These are phyloP conservation scores for Apotomis betuletana DNA, from an alignment of 2,888 invertebrate genomes.

Conservation along the genomic window DNA sequence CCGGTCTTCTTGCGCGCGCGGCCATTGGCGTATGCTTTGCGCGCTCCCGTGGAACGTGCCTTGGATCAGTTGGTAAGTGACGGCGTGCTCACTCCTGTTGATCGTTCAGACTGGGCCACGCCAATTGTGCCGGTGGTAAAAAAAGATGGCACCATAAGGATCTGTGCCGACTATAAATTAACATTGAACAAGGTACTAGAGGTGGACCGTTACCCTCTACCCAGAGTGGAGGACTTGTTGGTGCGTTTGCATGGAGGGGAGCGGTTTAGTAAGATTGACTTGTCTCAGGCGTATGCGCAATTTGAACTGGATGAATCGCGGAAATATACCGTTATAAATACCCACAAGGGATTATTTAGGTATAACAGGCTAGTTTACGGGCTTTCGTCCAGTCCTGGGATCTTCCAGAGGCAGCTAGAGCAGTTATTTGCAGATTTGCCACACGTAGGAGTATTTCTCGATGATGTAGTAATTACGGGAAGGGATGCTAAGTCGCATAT, in stretches of 20 bases:
- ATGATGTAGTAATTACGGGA: background rate
- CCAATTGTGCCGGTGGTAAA: no score
- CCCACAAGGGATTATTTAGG: background rate
- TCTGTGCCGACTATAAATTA: background rate
- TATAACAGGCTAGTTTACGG: background rate
- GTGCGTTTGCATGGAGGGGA: background rate
- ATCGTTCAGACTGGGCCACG: no score
- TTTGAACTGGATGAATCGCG: background rate
- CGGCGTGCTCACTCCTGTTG: no score
- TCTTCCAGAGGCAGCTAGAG: background rate
- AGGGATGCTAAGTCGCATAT: background rate
- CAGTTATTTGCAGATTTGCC: background rate
- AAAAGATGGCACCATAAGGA: background rate
- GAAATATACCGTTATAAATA: background rate
- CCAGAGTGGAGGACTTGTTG: background rate
- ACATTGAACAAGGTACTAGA: background rate
- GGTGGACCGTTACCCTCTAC: background rate
- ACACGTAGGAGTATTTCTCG: background rate
- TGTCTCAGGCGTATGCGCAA: background rate
- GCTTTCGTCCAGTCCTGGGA: background rate
- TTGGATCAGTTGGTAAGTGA: background rate
- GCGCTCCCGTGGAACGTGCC: no score
- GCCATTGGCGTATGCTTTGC: background rate
- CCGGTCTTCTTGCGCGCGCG: constrained; percentile 37
- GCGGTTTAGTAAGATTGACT: background rate